Conservation (phyloP, 2,888 invertebrate species). For the Barypeithes pellucidus region DNA sequence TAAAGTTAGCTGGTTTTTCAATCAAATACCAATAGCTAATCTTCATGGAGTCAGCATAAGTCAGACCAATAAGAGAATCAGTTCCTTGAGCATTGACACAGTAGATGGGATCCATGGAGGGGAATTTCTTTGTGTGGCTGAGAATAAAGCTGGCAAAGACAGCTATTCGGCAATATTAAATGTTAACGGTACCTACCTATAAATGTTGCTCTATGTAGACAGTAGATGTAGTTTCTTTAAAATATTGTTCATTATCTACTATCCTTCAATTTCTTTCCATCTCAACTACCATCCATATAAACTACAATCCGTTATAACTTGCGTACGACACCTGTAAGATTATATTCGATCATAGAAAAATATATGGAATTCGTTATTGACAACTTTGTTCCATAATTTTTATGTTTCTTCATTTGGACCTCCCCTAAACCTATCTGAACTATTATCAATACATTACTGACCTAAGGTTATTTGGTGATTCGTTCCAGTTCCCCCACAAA, state of each 20-base stretch:
- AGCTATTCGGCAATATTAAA: constrained; percentile 76
- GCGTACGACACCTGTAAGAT: no score
- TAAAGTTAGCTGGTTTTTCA: constrained; percentile 77
- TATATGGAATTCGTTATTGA: no score
- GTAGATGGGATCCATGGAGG: constrained; percentile 76
- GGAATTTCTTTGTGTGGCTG: constrained; percentile 76
- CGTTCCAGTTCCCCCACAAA: constrained; percentile 77
- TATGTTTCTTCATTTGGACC: constrained; percentile 2
- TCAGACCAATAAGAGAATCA: constrained; percentile 74
- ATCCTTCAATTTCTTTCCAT: neutral
- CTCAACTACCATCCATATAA: no score
- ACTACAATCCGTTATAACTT: no score
- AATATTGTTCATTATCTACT: no score
- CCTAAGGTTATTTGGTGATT: constrained; percentile 68
- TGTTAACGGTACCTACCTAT: constrained; percentile 76
- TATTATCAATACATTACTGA: constrained; percentile 62
- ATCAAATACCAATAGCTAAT: constrained; percentile 69
- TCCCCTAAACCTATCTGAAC: neutral
- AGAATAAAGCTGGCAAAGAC: constrained; percentile 77
- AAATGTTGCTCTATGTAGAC: no score
- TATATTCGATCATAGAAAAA: no score
- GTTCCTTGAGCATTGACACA: constrained; percentile 75
- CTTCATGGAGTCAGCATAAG: constrained; percentile 73
- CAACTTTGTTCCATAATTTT: no score
- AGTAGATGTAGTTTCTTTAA: no score